A percentile compares a stretch with the other conserved stretches of the same genome.
Conservation (phyloP, 2,888 invertebrate species). For the Phengaris alcon region DNA sequence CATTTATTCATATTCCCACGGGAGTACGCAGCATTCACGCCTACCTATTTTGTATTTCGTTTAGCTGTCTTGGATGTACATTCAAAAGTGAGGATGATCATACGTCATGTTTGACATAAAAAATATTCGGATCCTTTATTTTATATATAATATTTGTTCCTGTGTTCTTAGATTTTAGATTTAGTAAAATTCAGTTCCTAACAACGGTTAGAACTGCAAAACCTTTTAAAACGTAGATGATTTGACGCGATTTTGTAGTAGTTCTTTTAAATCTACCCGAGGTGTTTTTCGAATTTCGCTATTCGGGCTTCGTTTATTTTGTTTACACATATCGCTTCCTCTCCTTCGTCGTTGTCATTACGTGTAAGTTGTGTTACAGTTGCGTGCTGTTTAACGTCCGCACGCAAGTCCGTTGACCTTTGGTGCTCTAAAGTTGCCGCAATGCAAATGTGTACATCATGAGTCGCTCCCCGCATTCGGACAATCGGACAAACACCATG, state of each 20-base stretch:
- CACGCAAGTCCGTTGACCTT: slow-evolving; percentile 8
- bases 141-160: neutral
- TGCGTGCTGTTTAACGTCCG: slow-evolving; percentile 8
- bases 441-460: neutral
- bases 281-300: slow-evolving; percentile 65
- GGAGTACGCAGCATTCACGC: neutral
- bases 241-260: neutral
- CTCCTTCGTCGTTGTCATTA: slow-evolving; percentile 6
- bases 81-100: neutral
- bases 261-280: slow-evolving; percentile 67
- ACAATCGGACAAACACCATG: neutral
- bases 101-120: neutral
- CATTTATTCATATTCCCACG: slow-evolving; percentile 18
- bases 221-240: neutral
- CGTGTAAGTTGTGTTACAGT: neutral
- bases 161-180: neutral
- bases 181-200: neutral
- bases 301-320: slow-evolving; percentile 66
- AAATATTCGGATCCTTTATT: neutral
- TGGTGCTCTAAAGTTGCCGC: neutral
- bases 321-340: slow-evolving; percentile 55
- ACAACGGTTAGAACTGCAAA: neutral
- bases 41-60: slow-evolving; percentile 21
- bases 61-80: neutral
- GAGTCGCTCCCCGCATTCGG: neutral